A percentile compares a stretch with the other conserved stretches of the same genome.
phyloP scores from a whole-genome alignment of 2,113 vertebrate species.

The Aviceda subcristata region DNA sequence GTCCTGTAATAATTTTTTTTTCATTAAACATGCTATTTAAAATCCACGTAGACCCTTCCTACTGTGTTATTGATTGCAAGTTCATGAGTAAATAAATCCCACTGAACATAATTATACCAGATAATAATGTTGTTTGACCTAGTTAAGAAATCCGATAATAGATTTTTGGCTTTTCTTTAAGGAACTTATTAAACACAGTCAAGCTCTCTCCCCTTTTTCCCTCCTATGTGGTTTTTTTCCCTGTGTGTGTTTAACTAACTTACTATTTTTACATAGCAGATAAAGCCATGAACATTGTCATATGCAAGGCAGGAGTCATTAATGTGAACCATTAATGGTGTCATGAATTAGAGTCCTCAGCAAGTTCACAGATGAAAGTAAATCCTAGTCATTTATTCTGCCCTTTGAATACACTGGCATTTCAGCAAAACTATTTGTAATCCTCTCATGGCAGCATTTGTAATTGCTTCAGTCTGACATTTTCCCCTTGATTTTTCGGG shows the following conservation, averaged over 20 bases:
- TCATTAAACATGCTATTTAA: neutral
- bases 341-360: neutral
- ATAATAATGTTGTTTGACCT: neutral
- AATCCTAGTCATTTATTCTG: neutral
- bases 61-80: neutral
- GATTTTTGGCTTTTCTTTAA: neutral
- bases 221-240: neutral
- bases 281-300: neutral
- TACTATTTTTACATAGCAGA: neutral
- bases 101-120: neutral
- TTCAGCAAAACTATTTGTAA: neutral
- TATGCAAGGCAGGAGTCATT: neutral
- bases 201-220: neutral
- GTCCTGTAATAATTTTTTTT: neutral
- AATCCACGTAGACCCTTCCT: neutral
- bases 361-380: neutral
- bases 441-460: neutral
- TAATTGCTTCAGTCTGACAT: neutral
- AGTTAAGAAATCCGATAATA: neutral
- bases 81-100: neutral
- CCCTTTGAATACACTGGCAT: neutral
- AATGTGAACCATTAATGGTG: neutral
- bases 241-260: neutral
- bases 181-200: neutral
- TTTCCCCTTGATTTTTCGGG: accelerated